Conservation (phyloP, 1,140 invertebrate genomes). For the Euura saliciscinereae region DNA sequence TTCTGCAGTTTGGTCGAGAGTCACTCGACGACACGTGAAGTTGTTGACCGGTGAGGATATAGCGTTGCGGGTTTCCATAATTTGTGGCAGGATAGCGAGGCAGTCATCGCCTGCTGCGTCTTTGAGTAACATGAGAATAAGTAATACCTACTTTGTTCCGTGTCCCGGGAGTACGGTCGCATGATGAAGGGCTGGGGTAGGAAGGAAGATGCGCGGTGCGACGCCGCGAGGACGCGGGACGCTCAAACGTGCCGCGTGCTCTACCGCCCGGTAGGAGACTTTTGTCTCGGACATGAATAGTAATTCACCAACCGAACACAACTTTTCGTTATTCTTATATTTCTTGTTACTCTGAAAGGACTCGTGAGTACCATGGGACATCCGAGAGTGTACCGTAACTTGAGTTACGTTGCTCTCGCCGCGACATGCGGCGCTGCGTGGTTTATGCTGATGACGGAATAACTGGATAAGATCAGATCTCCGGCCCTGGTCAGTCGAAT, state of each 20-base stretch:
- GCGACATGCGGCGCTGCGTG: too few relatives aligned
- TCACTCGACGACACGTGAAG: not conserved
- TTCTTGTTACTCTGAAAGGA: too few relatives aligned
- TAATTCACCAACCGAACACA: conserved; percentile 37
- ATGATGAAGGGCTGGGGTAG: conserved; percentile 29
- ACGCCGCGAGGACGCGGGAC: conserved; percentile 26
- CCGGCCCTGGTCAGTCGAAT: too few relatives aligned
- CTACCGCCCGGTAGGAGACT: conserved; percentile 34
- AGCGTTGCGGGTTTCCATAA: not conserved
- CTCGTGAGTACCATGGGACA: too few relatives aligned
- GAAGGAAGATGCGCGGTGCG: conserved; percentile 7
- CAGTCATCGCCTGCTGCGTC: conserved; percentile 12
- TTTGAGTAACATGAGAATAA: conserved; percentile 8
- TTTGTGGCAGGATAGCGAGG: conserved; percentile 20
- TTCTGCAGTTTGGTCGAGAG: not conserved
- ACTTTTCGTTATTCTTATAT: conserved; percentile 23
- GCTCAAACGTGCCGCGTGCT: conserved; percentile 41
- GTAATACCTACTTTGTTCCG: conserved; percentile 14
- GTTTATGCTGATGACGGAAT: too few relatives aligned
- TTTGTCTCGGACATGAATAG: conserved; percentile 38
- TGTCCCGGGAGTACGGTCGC: not conserved
- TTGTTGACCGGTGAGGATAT: not conserved
- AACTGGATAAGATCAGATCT: too few relatives aligned
- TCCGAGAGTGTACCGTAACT: too few relatives aligned
- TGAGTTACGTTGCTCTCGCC: too few relatives aligned